Percentiles rank a stretch among this genome's conserved stretches.
phyloP scores from a whole-genome alignment of 2,113 vertebrate species.

The Lipophrys pholis region DNA sequence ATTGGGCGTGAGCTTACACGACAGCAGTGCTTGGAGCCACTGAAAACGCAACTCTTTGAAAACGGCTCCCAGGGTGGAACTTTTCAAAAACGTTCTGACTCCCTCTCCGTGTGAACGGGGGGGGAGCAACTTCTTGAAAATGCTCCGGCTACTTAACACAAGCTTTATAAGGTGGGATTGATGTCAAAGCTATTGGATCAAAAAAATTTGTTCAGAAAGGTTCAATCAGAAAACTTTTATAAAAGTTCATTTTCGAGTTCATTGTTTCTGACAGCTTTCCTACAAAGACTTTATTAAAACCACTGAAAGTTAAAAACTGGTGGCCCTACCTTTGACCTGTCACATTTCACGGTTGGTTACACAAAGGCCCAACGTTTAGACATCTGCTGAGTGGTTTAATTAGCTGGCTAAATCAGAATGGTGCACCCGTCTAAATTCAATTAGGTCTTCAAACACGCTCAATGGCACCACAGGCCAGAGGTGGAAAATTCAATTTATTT shows the following conservation, averaged over 20 bases:
- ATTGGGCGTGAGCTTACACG: too few species aligned
- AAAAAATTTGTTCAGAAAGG: too few species aligned
- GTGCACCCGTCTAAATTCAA: slow-evolving; percentile 71
- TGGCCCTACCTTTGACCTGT: slow-evolving; percentile 37
- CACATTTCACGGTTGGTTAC: slow-evolving; percentile 58
- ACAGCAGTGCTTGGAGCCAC: too few species aligned
- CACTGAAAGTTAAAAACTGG: slow-evolving; percentile 37
- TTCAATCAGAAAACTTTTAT: not conserved
- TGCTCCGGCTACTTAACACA: too few species aligned
- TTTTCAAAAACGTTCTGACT: too few species aligned
- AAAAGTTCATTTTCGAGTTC: not conserved
- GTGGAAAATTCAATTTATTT: slow-evolving; percentile 83
- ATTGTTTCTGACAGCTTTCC: not conserved
- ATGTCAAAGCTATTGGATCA: too few species aligned
- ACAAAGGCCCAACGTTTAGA: slow-evolving; percentile 37
- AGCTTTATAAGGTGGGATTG: too few species aligned
- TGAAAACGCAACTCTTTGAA: too few species aligned
- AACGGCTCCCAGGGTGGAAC: too few species aligned
- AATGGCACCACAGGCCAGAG: slow-evolving; percentile 64
- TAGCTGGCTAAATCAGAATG: slow-evolving; percentile 65
- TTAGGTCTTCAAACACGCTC: slow-evolving; percentile 74
- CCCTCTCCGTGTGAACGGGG: too few species aligned
- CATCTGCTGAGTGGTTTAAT: slow-evolving; percentile 64
- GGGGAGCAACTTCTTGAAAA: too few species aligned
- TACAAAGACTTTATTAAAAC: slow-evolving; percentile 27